These are phyloP conservation scores for Nineta flava DNA, from an alignment of 2,888 invertebrate genomes.

Conservation along the genomic window DNA sequence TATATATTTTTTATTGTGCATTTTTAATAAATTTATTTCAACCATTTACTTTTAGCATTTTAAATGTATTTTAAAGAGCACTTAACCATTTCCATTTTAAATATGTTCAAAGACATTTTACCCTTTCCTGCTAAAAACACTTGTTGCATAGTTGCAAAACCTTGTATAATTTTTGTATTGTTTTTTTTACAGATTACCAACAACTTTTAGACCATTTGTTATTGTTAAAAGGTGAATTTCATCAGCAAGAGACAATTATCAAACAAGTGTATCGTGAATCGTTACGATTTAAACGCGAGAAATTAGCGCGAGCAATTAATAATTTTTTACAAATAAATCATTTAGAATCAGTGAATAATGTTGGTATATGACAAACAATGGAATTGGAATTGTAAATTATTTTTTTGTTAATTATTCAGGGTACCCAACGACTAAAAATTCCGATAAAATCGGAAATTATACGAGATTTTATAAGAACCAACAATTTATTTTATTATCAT, in stretches of 20 bases:
- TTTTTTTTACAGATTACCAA: conserved; percentile 44
- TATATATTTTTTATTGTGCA: not conserved
- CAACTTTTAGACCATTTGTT: conserved; percentile 53
- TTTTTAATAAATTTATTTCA: too few species aligned
- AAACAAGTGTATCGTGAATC: conserved; percentile 61
- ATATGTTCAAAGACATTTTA: too few species aligned
- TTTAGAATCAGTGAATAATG: not conserved
- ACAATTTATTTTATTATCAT: too few species aligned
- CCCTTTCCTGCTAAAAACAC: conserved; percentile 1
- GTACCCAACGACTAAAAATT: too few species aligned
- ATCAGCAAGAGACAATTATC: conserved; percentile 50
- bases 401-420: not conserved
- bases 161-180: conserved; percentile 8
- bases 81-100: too few species aligned
- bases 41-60: too few species aligned
- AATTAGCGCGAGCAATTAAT: conserved; percentile 49
- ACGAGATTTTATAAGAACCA: too few species aligned
- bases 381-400: not conserved
- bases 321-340: conserved; percentile 35
- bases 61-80: too few species aligned
- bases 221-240: conserved; percentile 50
- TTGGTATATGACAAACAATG: not conserved
- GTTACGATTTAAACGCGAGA: conserved; percentile 59
- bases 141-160: conserved; percentile 6
- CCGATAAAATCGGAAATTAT: too few species aligned